Base-by-base conservation (phyloP, 2,113 vertebrate species). In the Oryzias woworae region DNA sequence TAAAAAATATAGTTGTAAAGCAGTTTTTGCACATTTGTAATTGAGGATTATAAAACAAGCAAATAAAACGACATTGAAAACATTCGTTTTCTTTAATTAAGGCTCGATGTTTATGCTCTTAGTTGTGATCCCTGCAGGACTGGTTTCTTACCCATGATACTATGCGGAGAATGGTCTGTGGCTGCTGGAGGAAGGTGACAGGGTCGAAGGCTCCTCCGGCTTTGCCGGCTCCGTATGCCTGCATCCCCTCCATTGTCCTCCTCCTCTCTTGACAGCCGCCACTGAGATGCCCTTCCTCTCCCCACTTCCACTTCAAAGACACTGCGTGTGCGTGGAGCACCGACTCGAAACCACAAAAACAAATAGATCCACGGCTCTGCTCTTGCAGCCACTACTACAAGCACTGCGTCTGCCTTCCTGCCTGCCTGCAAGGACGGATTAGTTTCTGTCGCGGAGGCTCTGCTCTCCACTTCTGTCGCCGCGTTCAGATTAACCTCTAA, bases 121-220 rank as follows among this genome's bases (percentile, higher is more conserved):
- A 54, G 12, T 2, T 23, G 0, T 53, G 7, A 22, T 22, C 17
- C 3, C 5, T 6, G 13, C 12, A 4, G 16, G 3, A 62, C 8
- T 6, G 7, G 3, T n/a, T 5, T 81, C 96, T 97, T 90, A 98
- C 95, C 96, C 94, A 98, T 14, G 94, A 96, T 74, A 96, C 89
- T 59, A 96, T 91, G 86, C 95, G 93, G 66, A 97, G 90, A 53
- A 95, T 69, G 53, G 95, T 96, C 88, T 97, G 94, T 52, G 96
- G 96, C 79, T 98, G 96, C 80, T 93, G 93, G 87, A 94, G 67
- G 92, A 98, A 94, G 68, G 94, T 94, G 76, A 95, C 75, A 44
- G 92, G 95, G 92, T 96, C 95, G 90, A 97, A 96, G 84, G 96
- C 94, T 87, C 96, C 96, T 49, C 96, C 96, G 70, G 96, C 95